Evolutionary conservation across 1,140 invertebrate species (phyloP), one percentile per base, ranked within the genome.

Genomic region (Macrotrachela quadricornifera): DNA sequence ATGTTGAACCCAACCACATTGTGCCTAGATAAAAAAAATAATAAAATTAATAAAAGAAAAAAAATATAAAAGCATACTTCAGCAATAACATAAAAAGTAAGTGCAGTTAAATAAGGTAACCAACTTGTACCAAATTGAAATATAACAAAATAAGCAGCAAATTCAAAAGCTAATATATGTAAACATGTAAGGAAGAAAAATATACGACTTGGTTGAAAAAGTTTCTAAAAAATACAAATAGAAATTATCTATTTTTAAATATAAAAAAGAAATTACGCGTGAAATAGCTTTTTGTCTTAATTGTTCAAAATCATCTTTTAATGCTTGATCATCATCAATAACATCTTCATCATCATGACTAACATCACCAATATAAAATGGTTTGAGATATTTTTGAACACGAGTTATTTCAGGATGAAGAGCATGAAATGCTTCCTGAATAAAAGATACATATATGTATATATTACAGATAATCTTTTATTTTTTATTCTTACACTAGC

Each of bases 1-100:
- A 58, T 71, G 68, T 51, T 71, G 69, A 13, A 61, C 58, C 69
- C 69, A 71, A 0, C 69, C 68, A 42, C 64, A 62, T 50, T 71
- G 69, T 14, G 62, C 62, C 66, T 70, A 46, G 59, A 58, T 0
- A 54, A 42, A 1, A 18, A 39, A 45, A 1, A 44, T 15, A 49
- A 46, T 16, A 14, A 13, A 15, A 3, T 16, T 14, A 38, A 8
- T 6, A 4, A 55, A 14, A 14, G 14, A 36, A 14, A 15, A 16
- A 12, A 1, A 44, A 54, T 21, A 13, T 6, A 10, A 1, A 1
- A 57, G 30, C 56, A 8, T 59, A 67, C 66, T 63, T 69, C 65
- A 17, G 62, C 57, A 39, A 60, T 61, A 8, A 61, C 59, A 16
- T 65, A 50, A 18, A 66, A 54, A 1, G 61, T 9, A 8, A 69